These are phyloP conservation scores for Alligator sinensis DNA, from an alignment of 2,113 vertebrate genomes.

Conservation along the genomic window DNA sequence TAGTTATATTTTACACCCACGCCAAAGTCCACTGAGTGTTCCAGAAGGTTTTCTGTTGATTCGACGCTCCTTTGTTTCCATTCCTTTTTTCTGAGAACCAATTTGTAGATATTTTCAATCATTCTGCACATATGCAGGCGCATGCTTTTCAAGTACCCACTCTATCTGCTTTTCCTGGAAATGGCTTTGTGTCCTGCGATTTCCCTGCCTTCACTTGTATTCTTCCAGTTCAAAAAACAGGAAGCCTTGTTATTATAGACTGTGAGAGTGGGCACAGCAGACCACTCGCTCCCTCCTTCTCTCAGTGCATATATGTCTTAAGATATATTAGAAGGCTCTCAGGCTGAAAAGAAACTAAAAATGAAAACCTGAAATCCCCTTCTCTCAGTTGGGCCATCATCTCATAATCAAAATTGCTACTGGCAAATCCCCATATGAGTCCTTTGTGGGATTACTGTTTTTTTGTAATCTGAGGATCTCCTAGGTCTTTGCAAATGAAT, in stretches of 20 bases:
- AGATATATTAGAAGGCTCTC: not conserved
- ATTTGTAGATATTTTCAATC: slow-evolving; percentile 64
- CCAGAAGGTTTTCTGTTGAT: slow-evolving; percentile 55
- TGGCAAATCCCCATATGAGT: not conserved
- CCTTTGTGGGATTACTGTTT: not conserved
- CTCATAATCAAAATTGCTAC: not conserved
- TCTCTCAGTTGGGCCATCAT: not conserved
- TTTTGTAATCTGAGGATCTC: not conserved
- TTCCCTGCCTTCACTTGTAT: slow-evolving; percentile 26
- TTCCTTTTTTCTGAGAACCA: slow-evolving; percentile 62
- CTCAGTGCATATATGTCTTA: not conserved
- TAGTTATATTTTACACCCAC: slow-evolving; percentile 24
- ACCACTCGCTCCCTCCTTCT: not conserved
- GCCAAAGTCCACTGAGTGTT: slow-evolving; percentile 24
- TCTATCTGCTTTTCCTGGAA: slow-evolving; percentile 57
- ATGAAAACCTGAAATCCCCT: not conserved
- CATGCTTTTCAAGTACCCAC: slow-evolving; percentile 60
- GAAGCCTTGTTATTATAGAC: slow-evolving; percentile 51
- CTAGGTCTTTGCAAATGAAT: not conserved
- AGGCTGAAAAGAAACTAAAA: slow-evolving; percentile 8
- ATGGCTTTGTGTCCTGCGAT: slow-evolving; percentile 28
- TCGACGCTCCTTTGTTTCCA: slow-evolving; percentile 25
- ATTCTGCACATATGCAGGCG: slow-evolving; percentile 15
- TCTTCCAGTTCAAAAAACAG: slow-evolving; percentile 57
- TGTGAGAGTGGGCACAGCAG: not conserved